These are phyloP conservation scores for Lasioglossum marginatum DNA, from an alignment of 2,888 invertebrate genomes.

Conservation along the genomic window DNA sequence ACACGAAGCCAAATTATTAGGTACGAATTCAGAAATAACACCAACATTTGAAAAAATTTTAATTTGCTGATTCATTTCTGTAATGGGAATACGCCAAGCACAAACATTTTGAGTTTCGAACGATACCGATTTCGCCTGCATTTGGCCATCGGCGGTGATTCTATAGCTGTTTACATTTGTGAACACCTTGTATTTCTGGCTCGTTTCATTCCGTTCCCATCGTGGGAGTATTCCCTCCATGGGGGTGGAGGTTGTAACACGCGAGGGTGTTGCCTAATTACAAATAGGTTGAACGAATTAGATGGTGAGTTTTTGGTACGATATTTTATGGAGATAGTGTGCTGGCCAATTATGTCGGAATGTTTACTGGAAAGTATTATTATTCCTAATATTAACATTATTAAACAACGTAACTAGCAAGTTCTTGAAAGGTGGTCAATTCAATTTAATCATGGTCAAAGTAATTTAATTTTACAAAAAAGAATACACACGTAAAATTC, in stretches of 20 bases:
- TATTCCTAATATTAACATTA: background rate
- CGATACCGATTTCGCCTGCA: background rate
- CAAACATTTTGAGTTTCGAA: background rate
- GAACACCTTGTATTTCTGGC: slow-evolving; percentile 20
- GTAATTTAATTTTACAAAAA: background rate
- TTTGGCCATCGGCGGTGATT: background rate
- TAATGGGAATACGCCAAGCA: background rate
- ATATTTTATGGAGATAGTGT: background rate
- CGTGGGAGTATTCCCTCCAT: slow-evolving; percentile 7
- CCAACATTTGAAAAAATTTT: background rate
- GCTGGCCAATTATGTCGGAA: background rate
- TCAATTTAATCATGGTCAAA: background rate
- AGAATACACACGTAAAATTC: background rate
- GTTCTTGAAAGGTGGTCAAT: background rate
- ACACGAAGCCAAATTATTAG: background rate
- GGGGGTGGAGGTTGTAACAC: slow-evolving; percentile 4
- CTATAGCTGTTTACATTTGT: background rate
- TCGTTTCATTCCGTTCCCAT: slow-evolving; percentile 6
- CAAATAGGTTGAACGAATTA: slow-evolving; percentile 5
- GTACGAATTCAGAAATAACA: background rate
- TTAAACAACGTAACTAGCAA: background rate
- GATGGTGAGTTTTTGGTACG: background rate
- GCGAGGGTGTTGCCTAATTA: slow-evolving; percentile 19
- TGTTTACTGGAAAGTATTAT: background rate
- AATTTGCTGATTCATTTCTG: no score